These are phyloP conservation scores for Papilio aristodemus DNA, from an alignment of 1,140 invertebrate species.

Conservation along the genomic window DNA sequence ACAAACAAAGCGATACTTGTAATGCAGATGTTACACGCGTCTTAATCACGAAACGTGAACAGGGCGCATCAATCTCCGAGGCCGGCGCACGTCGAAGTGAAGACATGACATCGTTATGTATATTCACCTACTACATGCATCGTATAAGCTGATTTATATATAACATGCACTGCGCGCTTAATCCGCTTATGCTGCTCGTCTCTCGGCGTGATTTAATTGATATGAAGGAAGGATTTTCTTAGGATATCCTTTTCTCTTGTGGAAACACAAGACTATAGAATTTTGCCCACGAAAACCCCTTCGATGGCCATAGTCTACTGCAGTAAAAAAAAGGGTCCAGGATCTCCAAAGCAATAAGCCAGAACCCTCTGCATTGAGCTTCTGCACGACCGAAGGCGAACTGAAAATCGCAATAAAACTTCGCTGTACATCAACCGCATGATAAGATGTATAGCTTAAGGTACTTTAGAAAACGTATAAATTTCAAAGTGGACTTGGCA, in stretches of 20 bases:
- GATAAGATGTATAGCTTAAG: not conserved
- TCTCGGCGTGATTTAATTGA: no score
- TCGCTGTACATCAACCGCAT: no score
- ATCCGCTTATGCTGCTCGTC: not conserved
- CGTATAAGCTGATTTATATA: constrained; percentile 4
- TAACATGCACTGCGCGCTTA: not conserved
- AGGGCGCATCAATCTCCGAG: not conserved
- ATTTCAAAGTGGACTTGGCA: not conserved
- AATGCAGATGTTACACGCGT: not conserved
- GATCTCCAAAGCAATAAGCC: no score
- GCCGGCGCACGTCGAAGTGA: not conserved
- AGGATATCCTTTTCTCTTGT: no score
- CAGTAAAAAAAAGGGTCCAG: no score
- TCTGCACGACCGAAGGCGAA: no score
- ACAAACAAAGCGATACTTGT: not conserved
- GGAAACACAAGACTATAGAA: no score
- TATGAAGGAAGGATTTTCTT: no score
- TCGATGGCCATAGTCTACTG: no score
- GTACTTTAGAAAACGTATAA: not conserved
- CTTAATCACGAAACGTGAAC: not conserved
- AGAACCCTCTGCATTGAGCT: no score
- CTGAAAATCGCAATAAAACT: no score
- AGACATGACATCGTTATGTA: not conserved
- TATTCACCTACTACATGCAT: constrained; percentile 1
- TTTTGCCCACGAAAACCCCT: no score